Evolutionary conservation across 2,113 vertebrate genomes (phyloP).

Genomic region (Onychostoma macrolepis): DNA sequence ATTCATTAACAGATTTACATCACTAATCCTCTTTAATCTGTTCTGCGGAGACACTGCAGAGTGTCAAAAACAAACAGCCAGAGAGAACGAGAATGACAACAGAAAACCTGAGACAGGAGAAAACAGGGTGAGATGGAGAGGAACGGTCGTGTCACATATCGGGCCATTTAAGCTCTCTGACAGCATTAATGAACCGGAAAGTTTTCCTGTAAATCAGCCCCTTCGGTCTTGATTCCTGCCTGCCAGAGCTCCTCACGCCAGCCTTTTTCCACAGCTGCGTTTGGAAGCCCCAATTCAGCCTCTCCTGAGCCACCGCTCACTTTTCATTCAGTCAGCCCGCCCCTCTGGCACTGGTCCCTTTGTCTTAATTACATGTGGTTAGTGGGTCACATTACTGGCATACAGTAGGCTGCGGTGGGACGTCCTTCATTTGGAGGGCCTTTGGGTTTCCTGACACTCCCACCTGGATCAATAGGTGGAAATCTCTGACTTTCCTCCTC

Average conservation of each 20-base stretch:
- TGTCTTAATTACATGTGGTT: slow-evolving; percentile 54
- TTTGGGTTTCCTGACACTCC: slow-evolving; percentile 18
- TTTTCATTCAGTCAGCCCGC: slow-evolving; percentile 37
- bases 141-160: slow-evolving; percentile 39
- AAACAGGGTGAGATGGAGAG: slow-evolving; percentile 38
- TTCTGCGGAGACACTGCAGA: slow-evolving; percentile 3
- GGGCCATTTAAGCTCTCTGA: slow-evolving; percentile 36
- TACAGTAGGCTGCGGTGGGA: neutral
- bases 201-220: slow-evolving; percentile 53
- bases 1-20: slow-evolving; percentile 54
- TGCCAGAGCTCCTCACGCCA: slow-evolving; percentile 1
- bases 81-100: neutral
- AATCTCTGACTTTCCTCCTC: slow-evolving; percentile 32
- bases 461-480: slow-evolving; percentile 51
- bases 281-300: slow-evolving; percentile 18
- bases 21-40: slow-evolving; percentile 53
- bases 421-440: slow-evolving; percentile 39
- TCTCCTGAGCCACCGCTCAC: slow-evolving; percentile 25
- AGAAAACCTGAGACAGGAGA: neutral
- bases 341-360: slow-evolving; percentile 19
- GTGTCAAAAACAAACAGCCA: slow-evolving; percentile 47
- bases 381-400: slow-evolving; percentile 50
- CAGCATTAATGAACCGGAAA: slow-evolving; percentile 24
- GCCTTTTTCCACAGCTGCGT: slow-evolving; percentile 28
- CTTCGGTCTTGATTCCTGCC: neutral